Percentiles rank a stretch among this genome's conserved stretches.
Conservation (phyloP, 2,888 invertebrate species). For the Pristionchus exspectatus region DNA sequence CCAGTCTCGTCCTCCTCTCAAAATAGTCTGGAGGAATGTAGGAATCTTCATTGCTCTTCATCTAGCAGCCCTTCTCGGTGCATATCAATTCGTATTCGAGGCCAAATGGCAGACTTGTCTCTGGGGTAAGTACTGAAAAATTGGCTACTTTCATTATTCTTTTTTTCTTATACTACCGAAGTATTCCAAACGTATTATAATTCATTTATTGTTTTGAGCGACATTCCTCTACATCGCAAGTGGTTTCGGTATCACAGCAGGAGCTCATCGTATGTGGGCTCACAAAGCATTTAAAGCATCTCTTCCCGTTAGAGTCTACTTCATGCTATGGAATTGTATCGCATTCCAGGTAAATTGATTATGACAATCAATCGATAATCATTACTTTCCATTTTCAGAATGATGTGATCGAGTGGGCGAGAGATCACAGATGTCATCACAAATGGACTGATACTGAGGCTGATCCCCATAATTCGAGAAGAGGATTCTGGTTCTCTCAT, state of each 20-base stretch:
- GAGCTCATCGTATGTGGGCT: conserved; percentile 94
- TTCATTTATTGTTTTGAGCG: conserved; percentile 61
- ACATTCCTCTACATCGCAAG: conserved; percentile 81
- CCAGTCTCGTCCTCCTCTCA: conserved; percentile 47
- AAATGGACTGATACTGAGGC: conserved; percentile 95
- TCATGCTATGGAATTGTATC: background rate
- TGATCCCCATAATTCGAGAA: conserved; percentile 92
- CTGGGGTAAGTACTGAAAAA: conserved; percentile 69
- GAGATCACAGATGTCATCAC: conserved; percentile 90
- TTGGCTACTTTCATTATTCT: conserved; percentile 74
- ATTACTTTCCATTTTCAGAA: conserved; percentile 82
- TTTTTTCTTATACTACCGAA: conserved; percentile 82
- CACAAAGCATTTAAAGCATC: conserved; percentile 92
- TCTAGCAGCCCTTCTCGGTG: conserved; percentile 71
- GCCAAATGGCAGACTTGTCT: conserved; percentile 76
- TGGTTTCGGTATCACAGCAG: conserved; percentile 92
- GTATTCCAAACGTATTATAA: conserved; percentile 76
- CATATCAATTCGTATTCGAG: conserved; percentile 71
- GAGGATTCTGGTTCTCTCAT: conserved; percentile 97
- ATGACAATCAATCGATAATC: too few relatives aligned
- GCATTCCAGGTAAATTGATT: conserved; percentile 75
- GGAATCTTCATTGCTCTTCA: conserved; percentile 74
- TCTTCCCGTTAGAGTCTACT: conserved; percentile 82
- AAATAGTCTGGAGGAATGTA: conserved; percentile 77
- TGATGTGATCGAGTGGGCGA: conserved; percentile 91